These are phyloP conservation scores for Sarcophaga carnaria DNA, from an alignment of 2,888 invertebrate genomes.

Conservation along the genomic window DNA sequence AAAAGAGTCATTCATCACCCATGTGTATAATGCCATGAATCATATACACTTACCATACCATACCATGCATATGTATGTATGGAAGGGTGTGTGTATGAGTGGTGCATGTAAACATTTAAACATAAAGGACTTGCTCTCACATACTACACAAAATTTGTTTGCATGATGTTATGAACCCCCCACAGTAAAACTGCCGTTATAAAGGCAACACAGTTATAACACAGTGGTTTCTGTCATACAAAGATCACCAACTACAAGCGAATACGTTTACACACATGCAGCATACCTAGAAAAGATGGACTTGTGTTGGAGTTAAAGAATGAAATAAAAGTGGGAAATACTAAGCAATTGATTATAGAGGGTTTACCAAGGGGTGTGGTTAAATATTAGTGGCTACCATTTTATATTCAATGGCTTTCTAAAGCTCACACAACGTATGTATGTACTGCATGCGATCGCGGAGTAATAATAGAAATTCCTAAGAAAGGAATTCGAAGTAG, in stretches of 20 bases:
- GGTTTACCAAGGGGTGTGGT: no score
- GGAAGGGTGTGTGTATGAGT: not conserved
- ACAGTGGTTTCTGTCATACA: constrained; percentile 50
- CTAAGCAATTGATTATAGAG: no score
- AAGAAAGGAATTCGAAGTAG: no score
- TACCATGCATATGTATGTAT: not conserved
- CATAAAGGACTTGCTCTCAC: not conserved
- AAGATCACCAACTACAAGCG: constrained; percentile 44
- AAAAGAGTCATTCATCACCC: constrained; percentile 82
- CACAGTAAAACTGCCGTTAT: no score
- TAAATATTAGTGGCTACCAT: no score
- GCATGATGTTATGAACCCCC: no score
- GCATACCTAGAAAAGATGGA: not conserved
- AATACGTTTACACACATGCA: not conserved
- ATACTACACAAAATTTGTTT: not conserved
- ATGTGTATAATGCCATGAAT: constrained; percentile 71
- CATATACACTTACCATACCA: constrained; percentile 55
- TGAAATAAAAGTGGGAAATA: no score
- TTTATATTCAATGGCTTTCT: no score
- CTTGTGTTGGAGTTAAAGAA: not conserved
- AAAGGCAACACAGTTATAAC: not conserved
- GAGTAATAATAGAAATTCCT: no score
- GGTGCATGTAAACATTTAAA: not conserved
- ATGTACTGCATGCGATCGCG: no score
- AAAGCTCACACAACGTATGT: no score